Base-by-base conservation (phyloP, 2,113 vertebrate species). In the Neotoma lepida region DNA sequence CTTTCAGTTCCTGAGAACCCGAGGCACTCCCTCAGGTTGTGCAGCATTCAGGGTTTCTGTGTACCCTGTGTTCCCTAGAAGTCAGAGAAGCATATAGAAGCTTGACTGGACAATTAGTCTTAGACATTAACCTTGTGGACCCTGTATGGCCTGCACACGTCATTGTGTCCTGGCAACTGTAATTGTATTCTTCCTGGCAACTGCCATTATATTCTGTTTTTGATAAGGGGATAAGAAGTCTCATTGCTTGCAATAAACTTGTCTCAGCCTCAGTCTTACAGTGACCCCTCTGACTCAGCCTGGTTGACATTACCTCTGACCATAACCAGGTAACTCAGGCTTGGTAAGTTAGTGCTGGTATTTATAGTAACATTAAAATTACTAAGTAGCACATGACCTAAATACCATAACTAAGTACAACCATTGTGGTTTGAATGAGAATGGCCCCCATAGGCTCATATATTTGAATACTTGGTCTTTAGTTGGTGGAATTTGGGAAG, bases 331-430 rank as follows among this genome's bases (percentile, higher is more conserved):
- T n/a, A 39, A 63, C n/a, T 35, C 35, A n/a, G 10, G 51, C 35
- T 58, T 10, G 2, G 7, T 64, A 85, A 56, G 51, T 56, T 14
- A 33, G 41, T 33, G 9, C 9, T 44, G 15, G 81, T 20, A 15
- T 15, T 33, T 85, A 18, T 30, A 89, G 30, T 90, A 84, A 78
- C 28, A 64, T 68, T 90, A 93, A 86, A 64, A 64, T 92, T 77
- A 84, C 63, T 70, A 84, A 88, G 8, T 39, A 86, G 64, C 28
- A 91, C 49, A 76, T 68, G 7, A 89, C 26, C 39, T 39, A 74
- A 58, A 82, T 71, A n/a, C 18, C 49, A 9, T 30, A 74, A 82
- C 17, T 49, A 51, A 94, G 71, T 61, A 80, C 4, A 88, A 58
- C 28, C 80, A 9, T 61, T 41, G 80, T 61, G 54, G 22, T 39